phyloP scores from a whole-genome alignment of 2,888 invertebrate species.

The Lutraria lutraria region DNA sequence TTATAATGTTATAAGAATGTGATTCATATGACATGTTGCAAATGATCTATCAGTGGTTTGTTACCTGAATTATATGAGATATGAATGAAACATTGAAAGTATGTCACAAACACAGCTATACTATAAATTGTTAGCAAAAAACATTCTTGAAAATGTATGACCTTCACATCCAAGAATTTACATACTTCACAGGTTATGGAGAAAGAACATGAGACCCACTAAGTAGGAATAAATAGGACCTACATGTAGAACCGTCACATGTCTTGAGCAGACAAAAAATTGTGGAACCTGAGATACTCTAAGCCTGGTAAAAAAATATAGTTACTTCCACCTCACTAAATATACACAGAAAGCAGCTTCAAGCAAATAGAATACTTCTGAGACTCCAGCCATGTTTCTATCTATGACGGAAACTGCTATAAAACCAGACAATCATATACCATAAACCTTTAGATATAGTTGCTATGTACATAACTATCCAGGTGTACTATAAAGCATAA shows the following conservation, averaged over 20 bases:
- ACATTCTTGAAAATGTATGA: background rate
- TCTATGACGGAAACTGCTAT: conserved; percentile 26
- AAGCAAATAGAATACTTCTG: background rate
- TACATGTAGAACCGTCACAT: too few species aligned
- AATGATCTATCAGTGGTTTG: background rate
- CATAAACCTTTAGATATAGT: conserved; percentile 23
- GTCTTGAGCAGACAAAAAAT: too few species aligned
- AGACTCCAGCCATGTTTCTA: background rate
- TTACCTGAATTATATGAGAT: background rate
- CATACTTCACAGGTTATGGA: background rate
- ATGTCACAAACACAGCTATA: conserved; percentile 5
- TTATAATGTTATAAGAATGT: background rate
- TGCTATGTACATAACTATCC: background rate
- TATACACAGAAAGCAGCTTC: background rate
- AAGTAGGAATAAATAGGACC: too few species aligned
- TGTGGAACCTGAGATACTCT: too few species aligned
- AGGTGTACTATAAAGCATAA: conserved; percentile 31
- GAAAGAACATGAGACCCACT: too few species aligned
- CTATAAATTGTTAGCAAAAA: background rate
- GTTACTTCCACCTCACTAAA: background rate
- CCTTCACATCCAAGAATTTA: background rate
- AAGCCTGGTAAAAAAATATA: too few species aligned
- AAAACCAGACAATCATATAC: conserved; percentile 34
- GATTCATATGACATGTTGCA: background rate
- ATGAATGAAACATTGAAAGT: background rate